Base-by-base conservation (phyloP, 1,140 invertebrate genomes). In the Platyscapa corneri region DNA sequence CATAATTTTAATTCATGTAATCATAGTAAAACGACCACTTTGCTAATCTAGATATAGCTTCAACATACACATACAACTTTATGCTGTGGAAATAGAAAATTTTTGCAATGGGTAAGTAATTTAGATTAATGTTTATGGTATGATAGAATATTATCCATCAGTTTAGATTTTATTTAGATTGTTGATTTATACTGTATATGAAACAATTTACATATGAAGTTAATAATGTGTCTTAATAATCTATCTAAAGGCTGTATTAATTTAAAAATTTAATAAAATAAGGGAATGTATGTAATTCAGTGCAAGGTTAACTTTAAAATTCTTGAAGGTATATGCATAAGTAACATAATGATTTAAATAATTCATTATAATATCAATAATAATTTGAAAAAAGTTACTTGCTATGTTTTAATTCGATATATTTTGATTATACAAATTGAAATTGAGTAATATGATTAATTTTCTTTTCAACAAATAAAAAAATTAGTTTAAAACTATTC, bases 31-130 rank as follows among this genome's bases (percentile, higher is more conserved):
- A 56, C 32, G n/a, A 10, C 67, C 27, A 42, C 3, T 12, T 78
- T 49, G 42, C 27, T 80, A 75, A 80, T 60, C 76, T 85, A 56
- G 18, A 79, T 78, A 32, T 60, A 23, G 49, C 32, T 76, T 76
- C 16, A 46, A 46, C 42, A 12, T 27, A 30, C 5, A 5, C 12
- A 12, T 75, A 27, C 12, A 23, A 79, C 64, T 85, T 85, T 75
- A 80, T 85, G 83, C 70, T 80, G 5, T 60, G n/a, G 20, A 74
- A 65, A 27, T 80, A 60, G 32, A 74, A 75, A 85, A 82, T 82
- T 78, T 56, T 81, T 86, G 74, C 84, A 88, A 92, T 92, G 91
- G 91, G 91, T 92, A 78, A 91, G 91, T 88, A 30, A n/a, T 67
- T 67, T 70, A 16, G 0, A 16, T 37, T 20, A 64, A n/a, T 32